A percentile compares a stretch with the other conserved stretches of the same genome.
These are phyloP conservation scores for Calidris pugnax DNA, from an alignment of 2,113 vertebrate species.

Conservation along the genomic window DNA sequence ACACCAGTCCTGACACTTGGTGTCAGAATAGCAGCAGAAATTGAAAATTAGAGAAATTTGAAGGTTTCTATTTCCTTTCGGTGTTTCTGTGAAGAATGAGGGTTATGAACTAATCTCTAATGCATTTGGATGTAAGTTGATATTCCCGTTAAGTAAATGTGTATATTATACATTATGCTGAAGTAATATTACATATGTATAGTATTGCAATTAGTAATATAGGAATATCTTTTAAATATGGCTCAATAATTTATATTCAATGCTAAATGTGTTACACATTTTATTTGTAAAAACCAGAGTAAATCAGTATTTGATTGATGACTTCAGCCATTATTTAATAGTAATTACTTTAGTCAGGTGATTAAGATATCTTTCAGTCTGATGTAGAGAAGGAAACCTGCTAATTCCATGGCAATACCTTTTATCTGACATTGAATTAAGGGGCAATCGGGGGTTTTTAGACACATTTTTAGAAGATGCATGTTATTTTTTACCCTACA, in stretches of 20 bases:
- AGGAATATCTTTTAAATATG: not conserved
- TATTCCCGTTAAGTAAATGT: not conserved
- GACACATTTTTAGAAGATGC: not conserved
- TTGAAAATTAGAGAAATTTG: not conserved
- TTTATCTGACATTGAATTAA: not conserved
- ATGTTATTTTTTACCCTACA: not conserved
- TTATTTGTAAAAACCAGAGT: not conserved
- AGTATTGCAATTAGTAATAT: not conserved
- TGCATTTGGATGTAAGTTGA: not conserved
- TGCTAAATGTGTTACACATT: not conserved
- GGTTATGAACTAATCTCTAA: not conserved
- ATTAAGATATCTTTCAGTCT: not conserved
- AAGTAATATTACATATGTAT: not conserved
- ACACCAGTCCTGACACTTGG: constrained; percentile 55
- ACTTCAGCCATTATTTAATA: not conserved
- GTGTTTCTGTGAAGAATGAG: not conserved
- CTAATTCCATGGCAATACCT: not conserved
- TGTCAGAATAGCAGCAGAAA: constrained; percentile 66
- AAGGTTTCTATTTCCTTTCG: not conserved
- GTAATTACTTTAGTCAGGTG: not conserved
- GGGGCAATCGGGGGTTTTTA: not conserved
- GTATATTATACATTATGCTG: not conserved
- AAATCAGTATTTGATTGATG: not conserved
- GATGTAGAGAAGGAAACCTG: not conserved
- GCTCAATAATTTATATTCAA: not conserved